Evolutionary conservation across 2,888 invertebrate species (phyloP).

Genomic region (Diabrotica balteata): DNA sequence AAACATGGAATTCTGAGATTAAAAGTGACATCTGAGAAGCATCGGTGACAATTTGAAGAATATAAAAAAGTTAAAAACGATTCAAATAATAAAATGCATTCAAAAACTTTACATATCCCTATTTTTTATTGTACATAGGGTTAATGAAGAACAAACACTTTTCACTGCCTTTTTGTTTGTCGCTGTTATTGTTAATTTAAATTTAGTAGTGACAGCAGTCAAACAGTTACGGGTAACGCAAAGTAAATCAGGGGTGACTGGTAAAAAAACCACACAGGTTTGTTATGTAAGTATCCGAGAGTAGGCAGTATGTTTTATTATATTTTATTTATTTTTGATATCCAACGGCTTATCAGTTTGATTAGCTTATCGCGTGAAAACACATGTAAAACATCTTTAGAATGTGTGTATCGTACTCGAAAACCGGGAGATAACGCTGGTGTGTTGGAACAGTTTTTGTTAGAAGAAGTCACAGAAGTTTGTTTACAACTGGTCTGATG

Average conservation of each 20-base stretch:
- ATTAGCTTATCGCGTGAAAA: slow-evolving; percentile 57
- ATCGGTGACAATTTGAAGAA: too few relatives aligned
- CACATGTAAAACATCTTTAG: slow-evolving; percentile 57
- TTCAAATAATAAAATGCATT: too few relatives aligned
- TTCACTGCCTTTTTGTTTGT: too few relatives aligned
- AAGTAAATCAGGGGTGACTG: slow-evolving; percentile 20
- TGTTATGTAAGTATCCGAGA: slow-evolving; percentile 36
- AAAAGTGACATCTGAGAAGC: too few relatives aligned
- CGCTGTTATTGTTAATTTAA: too few relatives aligned
- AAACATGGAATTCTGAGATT: too few relatives aligned
- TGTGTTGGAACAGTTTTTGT: slow-evolving; percentile 46
- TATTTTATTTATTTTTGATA: slow-evolving; percentile 46
- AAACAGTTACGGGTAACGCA: slow-evolving; percentile 21
- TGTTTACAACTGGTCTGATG: slow-evolving; percentile 17
- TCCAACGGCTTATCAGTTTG: slow-evolving; percentile 52
- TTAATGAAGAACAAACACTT: too few relatives aligned
- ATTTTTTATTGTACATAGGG: too few relatives aligned
- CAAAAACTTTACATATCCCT: too few relatives aligned
- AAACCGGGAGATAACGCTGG: slow-evolving; percentile 30
- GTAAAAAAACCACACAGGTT: slow-evolving; percentile 35
- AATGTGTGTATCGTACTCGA: slow-evolving; percentile 49
- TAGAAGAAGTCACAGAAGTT: slow-evolving; percentile 27
- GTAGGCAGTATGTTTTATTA: slow-evolving; percentile 41
- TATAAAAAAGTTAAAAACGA: too few relatives aligned
- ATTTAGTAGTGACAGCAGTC: not conserved